These are phyloP conservation scores for Dastarcus helophoroides DNA, from an alignment of 2,888 invertebrate genomes.

Conservation along the genomic window DNA sequence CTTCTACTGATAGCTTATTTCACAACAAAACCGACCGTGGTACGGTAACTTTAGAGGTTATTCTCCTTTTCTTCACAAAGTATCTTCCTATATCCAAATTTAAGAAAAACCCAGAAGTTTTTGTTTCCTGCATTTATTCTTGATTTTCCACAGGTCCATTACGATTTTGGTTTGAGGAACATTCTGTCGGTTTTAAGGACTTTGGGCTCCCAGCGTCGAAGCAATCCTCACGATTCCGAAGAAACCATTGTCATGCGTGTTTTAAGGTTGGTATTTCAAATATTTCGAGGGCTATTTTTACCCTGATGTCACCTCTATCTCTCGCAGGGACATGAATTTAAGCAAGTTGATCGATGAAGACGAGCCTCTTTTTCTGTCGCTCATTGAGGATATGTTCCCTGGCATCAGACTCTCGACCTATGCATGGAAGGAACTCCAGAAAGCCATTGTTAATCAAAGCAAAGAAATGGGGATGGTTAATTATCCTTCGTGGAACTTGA, in stretches of 20 bases:
- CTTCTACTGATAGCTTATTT: no score
- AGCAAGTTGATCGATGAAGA: slow-evolving; percentile 91
- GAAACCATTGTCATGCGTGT: slow-evolving; percentile 87
- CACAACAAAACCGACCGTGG: no score
- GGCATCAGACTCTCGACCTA: slow-evolving; percentile 64
- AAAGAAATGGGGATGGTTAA: slow-evolving; percentile 58
- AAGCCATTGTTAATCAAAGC: slow-evolving; percentile 52
- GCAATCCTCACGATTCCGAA: slow-evolving; percentile 69
- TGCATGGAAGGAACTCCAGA: slow-evolving; percentile 66
- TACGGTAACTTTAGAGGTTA: no score
- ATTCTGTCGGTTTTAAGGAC: slow-evolving; percentile 72
- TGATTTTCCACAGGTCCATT: slow-evolving; percentile 47
- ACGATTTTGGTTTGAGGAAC: slow-evolving; percentile 74
- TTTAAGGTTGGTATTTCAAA: slow-evolving; percentile 39
- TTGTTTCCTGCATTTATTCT: no score
- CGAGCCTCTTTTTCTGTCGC: slow-evolving; percentile 73
- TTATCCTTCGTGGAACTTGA: slow-evolving; percentile 78
- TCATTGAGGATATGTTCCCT: slow-evolving; percentile 84
- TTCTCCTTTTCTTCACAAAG: no score
- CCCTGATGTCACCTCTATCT: not conserved
- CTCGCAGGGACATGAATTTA: slow-evolving; percentile 75
- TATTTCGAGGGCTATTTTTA: no score
- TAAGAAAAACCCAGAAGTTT: no score
- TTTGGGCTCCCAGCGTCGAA: slow-evolving; percentile 67
- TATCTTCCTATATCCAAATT: no score